phyloP scores from a whole-genome alignment of 1,140 invertebrate genomes.

The Drosophila burlai region DNA sequence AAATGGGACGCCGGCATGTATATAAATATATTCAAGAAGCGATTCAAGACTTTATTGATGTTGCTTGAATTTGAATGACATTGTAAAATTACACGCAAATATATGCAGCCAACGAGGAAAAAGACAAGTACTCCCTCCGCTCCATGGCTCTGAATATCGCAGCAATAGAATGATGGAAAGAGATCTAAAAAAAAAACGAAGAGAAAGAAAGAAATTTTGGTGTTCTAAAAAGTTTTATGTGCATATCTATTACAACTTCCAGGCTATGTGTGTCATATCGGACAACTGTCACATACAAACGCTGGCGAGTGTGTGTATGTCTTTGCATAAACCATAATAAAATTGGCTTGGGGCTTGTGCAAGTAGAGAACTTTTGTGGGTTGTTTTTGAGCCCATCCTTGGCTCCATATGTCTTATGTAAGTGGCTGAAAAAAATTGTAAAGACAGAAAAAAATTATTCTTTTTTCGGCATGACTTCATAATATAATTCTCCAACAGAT shows the following conservation, averaged over 20 bases:
- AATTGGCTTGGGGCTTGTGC: slow-evolving; percentile 15
- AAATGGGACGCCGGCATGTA: slow-evolving; percentile 44
- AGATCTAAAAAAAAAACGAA: slow-evolving; percentile 9
- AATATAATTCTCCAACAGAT: neutral
- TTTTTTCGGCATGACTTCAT: neutral
- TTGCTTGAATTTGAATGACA: slow-evolving; percentile 79
- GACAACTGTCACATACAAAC: slow-evolving; percentile 30
- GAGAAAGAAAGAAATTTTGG: slow-evolving; percentile 42
- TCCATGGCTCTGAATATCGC: slow-evolving; percentile 15
- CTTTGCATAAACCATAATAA: slow-evolving; percentile 36
- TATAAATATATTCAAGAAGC: slow-evolving; percentile 58
- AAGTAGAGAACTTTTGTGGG: slow-evolving; percentile 17
- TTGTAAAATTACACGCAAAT: slow-evolving; percentile 79
- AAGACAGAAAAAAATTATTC: neutral
- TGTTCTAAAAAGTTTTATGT: slow-evolving; percentile 69
- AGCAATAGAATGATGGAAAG: neutral
- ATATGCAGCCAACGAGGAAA: slow-evolving; percentile 50
- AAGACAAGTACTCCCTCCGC: slow-evolving; percentile 31
- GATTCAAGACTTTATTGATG: slow-evolving; percentile 78
- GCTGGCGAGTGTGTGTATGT: slow-evolving; percentile 1
- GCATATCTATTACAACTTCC: slow-evolving; percentile 59
- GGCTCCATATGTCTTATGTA: slow-evolving; percentile 21
- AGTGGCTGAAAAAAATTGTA: slow-evolving; percentile 9
- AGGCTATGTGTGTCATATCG: slow-evolving; percentile 28
- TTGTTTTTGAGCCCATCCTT: neutral